A percentile compares a stretch with the other conserved stretches of the same genome.
These are phyloP conservation scores for Hormiphora californensis DNA, from an alignment of 37 sponge, comb jelly and placozoan genomes.

Conservation along the genomic window DNA sequence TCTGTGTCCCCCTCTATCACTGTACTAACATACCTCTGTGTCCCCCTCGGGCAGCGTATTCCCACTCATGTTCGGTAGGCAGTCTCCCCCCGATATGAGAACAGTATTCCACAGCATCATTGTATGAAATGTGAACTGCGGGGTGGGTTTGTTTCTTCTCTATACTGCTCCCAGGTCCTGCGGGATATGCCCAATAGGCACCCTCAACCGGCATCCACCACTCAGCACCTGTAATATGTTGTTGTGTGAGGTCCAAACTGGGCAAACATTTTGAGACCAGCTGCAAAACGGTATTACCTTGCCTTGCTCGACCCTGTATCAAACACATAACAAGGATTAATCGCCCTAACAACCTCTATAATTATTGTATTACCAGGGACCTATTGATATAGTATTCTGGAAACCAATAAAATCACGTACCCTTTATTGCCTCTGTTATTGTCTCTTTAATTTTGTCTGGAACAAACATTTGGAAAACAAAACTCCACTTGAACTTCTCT, in stretches of 20 bases:
- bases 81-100: background rate
- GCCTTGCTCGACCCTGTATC: background rate
- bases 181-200: constrained; percentile 57
- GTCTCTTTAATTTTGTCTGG: constrained; percentile 12
- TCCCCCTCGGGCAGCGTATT: constrained; percentile 55
- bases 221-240: constrained; percentile 45
- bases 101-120: constrained; percentile 56
- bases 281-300: background rate
- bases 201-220: constrained; percentile 59
- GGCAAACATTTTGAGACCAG: too few relatives aligned
- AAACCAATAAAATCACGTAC: background rate
- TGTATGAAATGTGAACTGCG: constrained; percentile 54
- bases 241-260: too few relatives aligned
- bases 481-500: constrained; percentile 57
- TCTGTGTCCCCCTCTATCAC: background rate
- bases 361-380: too few relatives aligned
- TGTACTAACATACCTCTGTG: constrained; percentile 15
- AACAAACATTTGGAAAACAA: constrained; percentile 53
- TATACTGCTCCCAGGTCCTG: constrained; percentile 53
- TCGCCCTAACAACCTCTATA: background rate
- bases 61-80: constrained; percentile 56
- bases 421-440: constrained; percentile 40
- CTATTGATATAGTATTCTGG: too few relatives aligned
- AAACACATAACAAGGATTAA: background rate
- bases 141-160: constrained; percentile 30